phyloP scores from a whole-genome alignment of 2,113 vertebrate genomes.

The Formicarius rufipectus region DNA sequence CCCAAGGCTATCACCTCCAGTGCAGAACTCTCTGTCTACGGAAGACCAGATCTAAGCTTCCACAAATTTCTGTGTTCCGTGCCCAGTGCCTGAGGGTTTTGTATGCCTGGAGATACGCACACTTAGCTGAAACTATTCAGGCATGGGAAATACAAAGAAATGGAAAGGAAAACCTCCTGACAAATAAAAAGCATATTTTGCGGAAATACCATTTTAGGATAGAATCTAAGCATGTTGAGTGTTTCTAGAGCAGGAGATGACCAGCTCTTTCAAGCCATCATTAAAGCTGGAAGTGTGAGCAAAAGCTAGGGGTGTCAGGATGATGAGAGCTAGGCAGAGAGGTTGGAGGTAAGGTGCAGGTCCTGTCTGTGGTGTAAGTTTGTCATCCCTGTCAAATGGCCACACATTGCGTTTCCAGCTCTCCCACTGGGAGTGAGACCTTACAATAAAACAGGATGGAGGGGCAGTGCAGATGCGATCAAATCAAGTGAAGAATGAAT shows the following conservation, averaged over 20 bases:
- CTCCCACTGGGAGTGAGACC: neutral
- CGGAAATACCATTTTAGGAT: neutral
- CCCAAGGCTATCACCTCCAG: neutral
- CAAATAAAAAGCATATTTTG: neutral
- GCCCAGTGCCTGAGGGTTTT: neutral
- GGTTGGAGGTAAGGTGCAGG: neutral
- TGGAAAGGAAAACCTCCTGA: neutral
- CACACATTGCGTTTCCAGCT: neutral
- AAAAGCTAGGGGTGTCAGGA: neutral
- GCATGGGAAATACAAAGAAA: neutral
- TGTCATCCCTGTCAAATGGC: neutral
- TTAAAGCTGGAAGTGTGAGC: neutral
- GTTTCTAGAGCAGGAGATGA: neutral
- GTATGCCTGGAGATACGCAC: neutral
- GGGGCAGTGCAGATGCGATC: neutral
- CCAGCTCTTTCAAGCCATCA: neutral
- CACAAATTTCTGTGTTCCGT: neutral
- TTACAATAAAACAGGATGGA: neutral
- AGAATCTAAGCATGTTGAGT: neutral
- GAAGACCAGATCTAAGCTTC: neutral
- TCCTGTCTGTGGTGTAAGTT: neutral
- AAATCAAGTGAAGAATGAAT: neutral
- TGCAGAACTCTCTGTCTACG: neutral
- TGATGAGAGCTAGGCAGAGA: neutral
- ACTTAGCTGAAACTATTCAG: neutral